Base-by-base conservation (phyloP, 2,797 vertebrate genomes). In the Melanotaenia trifasciata region DNA sequence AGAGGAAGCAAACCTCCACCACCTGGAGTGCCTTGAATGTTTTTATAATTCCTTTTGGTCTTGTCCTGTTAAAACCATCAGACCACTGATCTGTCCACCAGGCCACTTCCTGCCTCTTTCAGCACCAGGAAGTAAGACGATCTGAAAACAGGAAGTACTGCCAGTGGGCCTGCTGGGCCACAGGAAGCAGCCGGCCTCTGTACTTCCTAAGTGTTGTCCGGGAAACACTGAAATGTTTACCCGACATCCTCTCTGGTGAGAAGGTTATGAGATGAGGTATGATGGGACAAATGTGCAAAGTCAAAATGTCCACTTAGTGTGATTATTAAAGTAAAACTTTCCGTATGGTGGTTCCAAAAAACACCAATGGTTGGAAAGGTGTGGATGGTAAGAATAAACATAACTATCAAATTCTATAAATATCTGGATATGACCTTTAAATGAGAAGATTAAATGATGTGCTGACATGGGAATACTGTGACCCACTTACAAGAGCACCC, bases 401-500 rank as follows among this genome's bases (percentile, higher is more conserved):
- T 1, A 53, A 51, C n/a, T n/a, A 40, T 40, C 36, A 40, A 43
- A 20, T 62, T 8, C 59, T 28, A 3, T 3, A 18, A 28, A 28
- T 26, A 58, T n/a, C 65, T 30, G 14, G 16, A 18, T 20, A 16
- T 57, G 0, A 66, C 2, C 51, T 2, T 68, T 57, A 58, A n/a
- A 16, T 3, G 58, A 6, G 4, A 22, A 26, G 28, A 12, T 32
- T 38, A 1, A n/a, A 28, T 2, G 24, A 12, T 18, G 54, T 30
- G 16, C 11, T 56, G 26, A 43, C 20, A 10, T 14, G 60, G 16
- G 50, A 22, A 30, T 47, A 40, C 26, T 7, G 14, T 14, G 5
- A 56, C 57, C 18, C 68, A 96, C 97, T 97, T 91, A 99, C 97
- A 98, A 95, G 54, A 96, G 95, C 1, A 98, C 97, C 80, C 98